Evolutionary conservation across 2,113 vertebrate genomes (phyloP), one percentile per base, ranked within the genome.

Genomic region (Epinephelus cyanopodus): DNA sequence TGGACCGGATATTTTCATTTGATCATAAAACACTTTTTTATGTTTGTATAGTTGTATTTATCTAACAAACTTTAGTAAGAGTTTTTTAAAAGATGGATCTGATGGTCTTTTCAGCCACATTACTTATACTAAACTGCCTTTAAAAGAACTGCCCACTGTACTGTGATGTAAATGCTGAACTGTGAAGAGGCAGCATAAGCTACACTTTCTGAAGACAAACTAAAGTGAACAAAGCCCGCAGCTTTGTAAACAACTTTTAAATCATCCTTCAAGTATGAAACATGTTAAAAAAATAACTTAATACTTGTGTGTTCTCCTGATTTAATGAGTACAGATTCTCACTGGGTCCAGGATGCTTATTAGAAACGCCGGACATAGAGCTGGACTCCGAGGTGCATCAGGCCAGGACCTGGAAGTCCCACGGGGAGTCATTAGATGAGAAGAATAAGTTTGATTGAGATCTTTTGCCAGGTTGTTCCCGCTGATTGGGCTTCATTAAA

Each of bases 401-500:
- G 74, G 77, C 82, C 87, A 81, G 65, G 89, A 79, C 84, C 77
- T 75, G 62, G 27, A 82, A 72, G 81, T 91, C 92, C 88, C 88
- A 82, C 19, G 61, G 84, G 87, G 87, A 90, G 82, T 92, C 81
- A 93, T 93, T 92, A 94, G 81, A 87, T 74, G 77, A 74, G 76
- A 84, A 81, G 65, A 87, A 82, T 71, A 79, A 63, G 70, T 77
- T 76, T 92, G 83, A 92, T 82, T 89, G 80, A 89, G 78, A 84
- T 87, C 78, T 81, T 85, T 84, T 86, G 89, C 75, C 92, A 84
- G 82, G 72, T 74, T 85, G 60, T 85, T 90, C 58, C 65, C 27
- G 1, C 79, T 90, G 89, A 90, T 80, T 83, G 71, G 74, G 74
- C 81, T 90, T 90, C 84, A 94, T 94, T 92, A 93, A 91, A 84